phyloP scores from a whole-genome alignment of 2,888 invertebrate genomes.

The Cyclophora albipunctata region DNA sequence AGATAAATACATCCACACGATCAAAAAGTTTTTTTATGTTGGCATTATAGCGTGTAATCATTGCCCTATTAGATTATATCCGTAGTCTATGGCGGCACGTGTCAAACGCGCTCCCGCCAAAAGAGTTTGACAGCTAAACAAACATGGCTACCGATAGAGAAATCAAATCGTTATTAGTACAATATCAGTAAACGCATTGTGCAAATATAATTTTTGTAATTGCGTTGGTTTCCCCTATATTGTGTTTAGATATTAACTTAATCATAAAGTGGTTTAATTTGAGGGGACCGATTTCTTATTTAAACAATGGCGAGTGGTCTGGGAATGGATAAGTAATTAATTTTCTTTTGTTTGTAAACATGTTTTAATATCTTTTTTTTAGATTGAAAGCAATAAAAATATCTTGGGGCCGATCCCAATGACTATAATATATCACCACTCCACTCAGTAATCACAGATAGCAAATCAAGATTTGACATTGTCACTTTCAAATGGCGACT shows the following conservation, averaged over 20 bases:
- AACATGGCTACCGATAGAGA: slow-evolving; percentile 62
- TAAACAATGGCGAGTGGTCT: slow-evolving; percentile 25
- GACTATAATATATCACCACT: no score
- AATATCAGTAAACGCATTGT: slow-evolving; percentile 57
- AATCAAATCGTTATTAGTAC: slow-evolving; percentile 68
- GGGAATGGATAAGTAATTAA: slow-evolving; percentile 15
- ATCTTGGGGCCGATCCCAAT: no score
- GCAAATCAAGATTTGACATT: no score
- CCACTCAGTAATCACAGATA: no score
- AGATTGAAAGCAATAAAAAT: no score
- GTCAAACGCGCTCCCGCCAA: slow-evolving; percentile 45
- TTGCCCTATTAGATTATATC: slow-evolving; percentile 56
- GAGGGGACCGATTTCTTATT: slow-evolving; percentile 38
- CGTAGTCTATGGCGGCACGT: slow-evolving; percentile 47
- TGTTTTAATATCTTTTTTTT: no score
- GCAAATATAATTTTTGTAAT: slow-evolving; percentile 69
- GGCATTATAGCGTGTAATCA: slow-evolving; percentile 33
- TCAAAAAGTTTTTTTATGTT: slow-evolving; percentile 25
- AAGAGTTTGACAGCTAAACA: slow-evolving; percentile 63
- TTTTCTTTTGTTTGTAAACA: no score
- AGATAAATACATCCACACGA: slow-evolving; percentile 33
- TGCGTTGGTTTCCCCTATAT: slow-evolving; percentile 47
- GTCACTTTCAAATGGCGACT: no score
- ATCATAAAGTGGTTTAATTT: slow-evolving; percentile 30
- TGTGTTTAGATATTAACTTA: slow-evolving; percentile 35